These are phyloP conservation scores for Conger conger DNA, from an alignment of 2,113 vertebrate species.

Conservation along the genomic window DNA sequence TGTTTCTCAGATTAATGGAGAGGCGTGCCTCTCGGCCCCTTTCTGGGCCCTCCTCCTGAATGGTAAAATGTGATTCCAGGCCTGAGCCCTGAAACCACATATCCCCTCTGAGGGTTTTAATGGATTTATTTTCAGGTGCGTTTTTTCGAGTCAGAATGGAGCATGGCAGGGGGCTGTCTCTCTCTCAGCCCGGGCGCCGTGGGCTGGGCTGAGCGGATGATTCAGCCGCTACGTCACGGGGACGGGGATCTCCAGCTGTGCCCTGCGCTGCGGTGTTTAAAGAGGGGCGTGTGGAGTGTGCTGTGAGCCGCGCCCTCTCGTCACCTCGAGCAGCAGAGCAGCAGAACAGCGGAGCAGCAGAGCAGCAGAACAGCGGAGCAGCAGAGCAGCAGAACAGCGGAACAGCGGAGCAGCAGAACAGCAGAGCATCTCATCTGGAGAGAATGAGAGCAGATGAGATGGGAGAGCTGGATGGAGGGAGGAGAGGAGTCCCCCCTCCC, in stretches of 20 bases:
- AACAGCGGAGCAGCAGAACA: too few species aligned
- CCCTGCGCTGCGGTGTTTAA: neutral
- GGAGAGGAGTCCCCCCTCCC: slow-evolving; percentile 10
- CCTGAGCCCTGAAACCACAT: neutral
- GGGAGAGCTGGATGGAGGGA: neutral
- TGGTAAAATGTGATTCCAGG: neutral
- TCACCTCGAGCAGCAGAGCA: neutral
- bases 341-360: neutral
- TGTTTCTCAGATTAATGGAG: neutral
- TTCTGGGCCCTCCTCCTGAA: neutral
- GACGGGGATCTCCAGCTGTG: neutral
- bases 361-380: too few species aligned
- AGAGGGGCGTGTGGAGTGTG: neutral
- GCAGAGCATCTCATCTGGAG: neutral
- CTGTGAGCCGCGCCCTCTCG: neutral
- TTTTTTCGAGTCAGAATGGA: neutral
- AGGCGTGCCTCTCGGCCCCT: neutral
- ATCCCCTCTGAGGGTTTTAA: neutral
- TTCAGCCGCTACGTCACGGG: neutral
- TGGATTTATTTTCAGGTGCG: neutral
- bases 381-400: neutral
- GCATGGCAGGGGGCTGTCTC: neutral
- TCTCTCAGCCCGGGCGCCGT: too few species aligned
- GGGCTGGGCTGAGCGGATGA: neutral
- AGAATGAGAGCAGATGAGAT: neutral